phyloP scores from a whole-genome alignment of 2,888 invertebrate genomes.

The Polymixis lichenea region DNA sequence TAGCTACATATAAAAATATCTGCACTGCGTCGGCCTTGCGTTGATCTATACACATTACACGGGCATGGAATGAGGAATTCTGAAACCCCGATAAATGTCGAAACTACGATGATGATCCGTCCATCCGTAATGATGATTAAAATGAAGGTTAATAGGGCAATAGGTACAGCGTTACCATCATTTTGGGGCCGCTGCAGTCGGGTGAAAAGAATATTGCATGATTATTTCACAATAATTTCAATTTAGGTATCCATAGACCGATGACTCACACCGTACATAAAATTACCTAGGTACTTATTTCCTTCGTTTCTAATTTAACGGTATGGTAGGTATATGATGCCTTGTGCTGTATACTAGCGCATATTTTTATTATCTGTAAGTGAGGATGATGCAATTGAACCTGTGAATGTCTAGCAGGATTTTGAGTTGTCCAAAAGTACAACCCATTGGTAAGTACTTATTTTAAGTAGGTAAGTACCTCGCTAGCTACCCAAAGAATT shows the following conservation, averaged over 20 bases:
- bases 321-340: not conserved
- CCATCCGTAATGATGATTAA: not conserved
- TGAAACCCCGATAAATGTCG: no score
- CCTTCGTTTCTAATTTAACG: not conserved
- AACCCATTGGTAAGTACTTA: not conserved
- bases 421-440: not conserved
- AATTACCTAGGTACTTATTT: not conserved
- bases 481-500: not conserved
- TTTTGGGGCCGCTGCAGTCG: not conserved
- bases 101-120: not conserved
- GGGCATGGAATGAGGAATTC: not conserved
- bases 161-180: not conserved
- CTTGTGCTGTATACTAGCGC: not conserved
- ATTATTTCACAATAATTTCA: slow-evolving; percentile 39
- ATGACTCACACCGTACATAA: slow-evolving; percentile 1
- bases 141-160: not conserved
- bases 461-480: not conserved
- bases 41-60: not conserved
- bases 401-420: not conserved
- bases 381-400: slow-evolving; percentile 28
- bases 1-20: not conserved
- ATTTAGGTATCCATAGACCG: not conserved
- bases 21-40: slow-evolving; percentile 8
- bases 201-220: slow-evolving; percentile 5
- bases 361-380: not conserved